Evolutionary conservation across 2,113 vertebrate species (phyloP), one percentile per base, ranked within the genome.

Genomic region (Hystrix cristata): DNA sequence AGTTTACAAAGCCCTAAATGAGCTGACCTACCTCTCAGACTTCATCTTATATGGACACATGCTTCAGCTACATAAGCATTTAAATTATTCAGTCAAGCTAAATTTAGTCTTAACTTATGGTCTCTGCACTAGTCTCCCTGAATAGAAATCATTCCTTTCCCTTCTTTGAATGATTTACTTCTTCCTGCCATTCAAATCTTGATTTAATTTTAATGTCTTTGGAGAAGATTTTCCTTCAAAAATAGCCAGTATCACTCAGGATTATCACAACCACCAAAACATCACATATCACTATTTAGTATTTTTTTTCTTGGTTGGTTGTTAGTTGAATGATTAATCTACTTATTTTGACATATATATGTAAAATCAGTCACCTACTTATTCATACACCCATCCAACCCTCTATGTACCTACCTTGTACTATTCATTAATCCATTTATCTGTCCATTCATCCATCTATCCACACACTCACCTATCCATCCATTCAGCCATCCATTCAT

Each of bases 41-140:
- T 71, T 87, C 62, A 65, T 80, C 25, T 82, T 67, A 34, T 7
- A 27, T 65, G 62, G 4, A 18, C 87, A 46, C 1, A 5, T 38
- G 21, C 21, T 91, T 72, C 43, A 74, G 38, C 43, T 80, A 38
- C 18, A 16, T 87, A 48, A 83, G 48, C 31, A 25, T 72, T 82
- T 72, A 95, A 51, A 34, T 91, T 91, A 80, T 25, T 83, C 31
- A 65, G 25, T 14, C 25, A 89, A 87, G 51, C 38, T 84, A 87
- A 79, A 38, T 84, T 95, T 83, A 79, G 23, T 74, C 13, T 84
- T 85, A 67, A 11, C 15, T 85, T 95, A 55, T 46, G 48, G 13
- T 4, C 19, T 94, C 87, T 94, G 64, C 18, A 74, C 29, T 85
- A 74, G 14, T 91, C 29, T 84, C 27, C n/a, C 5, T 72, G 25